Base-by-base conservation (phyloP, 2,113 vertebrate genomes). In the Mungos mungo region DNA sequence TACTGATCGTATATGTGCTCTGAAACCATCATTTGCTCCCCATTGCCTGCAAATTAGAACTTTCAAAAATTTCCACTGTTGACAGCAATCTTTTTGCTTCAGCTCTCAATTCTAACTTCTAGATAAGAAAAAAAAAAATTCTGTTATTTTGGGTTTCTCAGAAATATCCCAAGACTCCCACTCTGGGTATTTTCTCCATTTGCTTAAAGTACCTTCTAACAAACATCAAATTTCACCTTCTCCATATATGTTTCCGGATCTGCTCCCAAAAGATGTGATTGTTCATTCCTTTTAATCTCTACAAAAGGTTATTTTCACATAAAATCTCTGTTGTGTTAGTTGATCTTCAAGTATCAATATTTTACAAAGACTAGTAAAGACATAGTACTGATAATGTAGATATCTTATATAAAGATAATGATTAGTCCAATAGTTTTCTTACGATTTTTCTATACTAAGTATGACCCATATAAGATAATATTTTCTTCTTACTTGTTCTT, bases 331-430 rank as follows among this genome's bases (percentile, higher is more conserved):
- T 65, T 66, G 29, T 66, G 9, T 86, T 77, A 38, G 33, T 54
- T 66, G 45, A 18, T 54, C 57, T 85, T 93, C 19, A 18, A 35
- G 50, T 79, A 86, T 31, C 66, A 93, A 86, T 93, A 86, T 41
- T 86, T 79, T 93, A 16, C 82, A 79, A 79, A 93, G 60, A 93
- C 45, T 79, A n/a, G 47, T 79, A 77, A n/a, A 93, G 68, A 41
- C 79, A 72, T 25, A 29, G 72, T 57, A 54, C 27, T 21, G 54
- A 68, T 54, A 14, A 29, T 27, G 68, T 69, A 60, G 50, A 41
- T 69, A 45, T 29, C 66, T 93, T 35, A 45, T 69, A 69, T 57
- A 38, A 80, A 16, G 13, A 45, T 68, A 79, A 79, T 45, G 10
- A 69, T 87, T 93, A 47, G n/a, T 93, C n/a, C 38, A 33, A 87